A percentile compares a stretch with the other conserved stretches of the same genome.
These are phyloP conservation scores for Apodemus sylvaticus DNA, from an alignment of 2,113 vertebrate species.

Conservation along the genomic window DNA sequence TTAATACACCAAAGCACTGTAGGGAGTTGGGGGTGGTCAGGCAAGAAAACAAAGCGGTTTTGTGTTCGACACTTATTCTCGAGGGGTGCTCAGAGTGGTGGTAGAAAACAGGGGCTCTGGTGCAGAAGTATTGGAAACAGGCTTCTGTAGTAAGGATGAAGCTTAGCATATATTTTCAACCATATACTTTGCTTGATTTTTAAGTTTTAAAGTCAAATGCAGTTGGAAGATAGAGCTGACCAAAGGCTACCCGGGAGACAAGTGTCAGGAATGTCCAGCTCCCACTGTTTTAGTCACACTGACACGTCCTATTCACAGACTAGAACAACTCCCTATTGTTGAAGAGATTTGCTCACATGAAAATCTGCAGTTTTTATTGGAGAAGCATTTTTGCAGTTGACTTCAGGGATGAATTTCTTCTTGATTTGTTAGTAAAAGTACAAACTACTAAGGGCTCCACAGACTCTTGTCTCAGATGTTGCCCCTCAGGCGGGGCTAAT, in stretches of 20 bases:
- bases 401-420: slow-evolving; percentile 80
- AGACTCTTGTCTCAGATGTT: background rate
- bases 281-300: slow-evolving; percentile 75
- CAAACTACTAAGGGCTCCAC: background rate
- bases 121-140: background rate
- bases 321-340: slow-evolving; percentile 87
- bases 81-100: background rate
- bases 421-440: slow-evolving; percentile 79
- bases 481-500: background rate
- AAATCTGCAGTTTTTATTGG: slow-evolving; percentile 85
- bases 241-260: slow-evolving; percentile 53
- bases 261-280: slow-evolving; percentile 86
- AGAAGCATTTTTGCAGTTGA: slow-evolving; percentile 84
- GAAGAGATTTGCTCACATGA: slow-evolving; percentile 74
- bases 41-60: slow-evolving; percentile 46
- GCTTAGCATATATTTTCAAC: background rate
- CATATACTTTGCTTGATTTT: background rate
- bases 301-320: slow-evolving; percentile 85
- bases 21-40: background rate
- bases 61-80: slow-evolving; percentile 38
- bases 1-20: background rate
- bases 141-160: background rate
- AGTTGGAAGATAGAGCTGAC: slow-evolving; percentile 21
- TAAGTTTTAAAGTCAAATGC: slow-evolving; percentile 12
- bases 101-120: background rate